phyloP scores from a whole-genome alignment of 2,888 invertebrate species.

The Bedellia somnulentella region DNA sequence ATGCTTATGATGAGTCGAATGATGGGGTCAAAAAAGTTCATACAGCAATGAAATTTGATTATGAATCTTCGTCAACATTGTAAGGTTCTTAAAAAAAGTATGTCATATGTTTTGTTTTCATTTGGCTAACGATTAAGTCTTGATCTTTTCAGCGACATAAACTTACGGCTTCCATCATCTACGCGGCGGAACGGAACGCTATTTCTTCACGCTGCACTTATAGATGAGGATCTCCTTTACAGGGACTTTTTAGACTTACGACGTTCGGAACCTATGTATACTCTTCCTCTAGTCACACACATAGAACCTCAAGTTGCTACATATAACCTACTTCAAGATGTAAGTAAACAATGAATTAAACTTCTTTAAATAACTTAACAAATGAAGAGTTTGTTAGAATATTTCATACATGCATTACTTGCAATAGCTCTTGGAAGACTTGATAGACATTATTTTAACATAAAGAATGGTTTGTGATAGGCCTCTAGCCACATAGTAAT shows the following conservation, averaged over 20 bases:
- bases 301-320: constrained; percentile 73
- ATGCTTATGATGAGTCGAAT: constrained; percentile 38
- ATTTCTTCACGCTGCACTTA: constrained; percentile 72
- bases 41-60: constrained; percentile 67
- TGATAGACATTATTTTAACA: no score
- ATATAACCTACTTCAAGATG: constrained; percentile 70
- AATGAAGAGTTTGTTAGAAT: no score
- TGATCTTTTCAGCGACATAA: constrained; percentile 57
- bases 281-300: constrained; percentile 71
- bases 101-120: neutral
- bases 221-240: constrained; percentile 50
- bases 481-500: no score
- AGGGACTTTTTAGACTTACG: constrained; percentile 60
- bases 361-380: no score
- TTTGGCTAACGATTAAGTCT: neutral
- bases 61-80: constrained; percentile 45
- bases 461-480: no score
- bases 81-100: constrained; percentile 16
- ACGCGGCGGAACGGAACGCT: constrained; percentile 85
- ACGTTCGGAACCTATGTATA: constrained; percentile 63
- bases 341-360: no score
- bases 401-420: no score
- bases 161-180: constrained; percentile 69
- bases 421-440: no score
- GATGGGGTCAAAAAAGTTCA: constrained; percentile 59